Evolutionary conservation across 2,797 vertebrate genomes (phyloP).

Genomic region (Catamblyrhynchus diadema): DNA sequence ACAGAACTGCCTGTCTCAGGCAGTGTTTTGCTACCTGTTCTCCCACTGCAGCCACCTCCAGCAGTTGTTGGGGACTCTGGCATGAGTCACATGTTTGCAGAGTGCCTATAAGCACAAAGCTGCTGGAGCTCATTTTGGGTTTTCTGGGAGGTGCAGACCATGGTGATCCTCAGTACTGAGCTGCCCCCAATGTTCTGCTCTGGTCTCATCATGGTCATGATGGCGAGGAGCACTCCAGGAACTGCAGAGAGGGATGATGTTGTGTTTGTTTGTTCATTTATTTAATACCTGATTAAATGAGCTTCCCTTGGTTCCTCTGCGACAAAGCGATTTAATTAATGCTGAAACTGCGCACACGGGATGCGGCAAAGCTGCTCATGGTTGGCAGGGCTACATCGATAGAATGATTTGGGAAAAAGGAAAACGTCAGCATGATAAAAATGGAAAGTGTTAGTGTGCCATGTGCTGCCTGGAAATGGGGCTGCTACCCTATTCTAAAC

Average conservation of each 20-base stretch:
- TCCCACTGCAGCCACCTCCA: not conserved
- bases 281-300: not conserved
- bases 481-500: not conserved
- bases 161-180: no score
- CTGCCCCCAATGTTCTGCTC: not conserved
- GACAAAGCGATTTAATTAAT: not conserved
- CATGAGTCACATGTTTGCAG: not conserved
- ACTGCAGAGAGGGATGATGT: not conserved
- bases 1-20: not conserved
- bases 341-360: not conserved
- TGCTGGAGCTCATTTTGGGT: not conserved
- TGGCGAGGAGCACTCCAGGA: not conserved
- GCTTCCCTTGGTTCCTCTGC: not conserved
- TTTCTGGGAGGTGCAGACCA: not conserved
- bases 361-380: accelerated
- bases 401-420: not conserved
- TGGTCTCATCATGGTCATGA: accelerated
- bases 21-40: not conserved
- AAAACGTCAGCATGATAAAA: not conserved
- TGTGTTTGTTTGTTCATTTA: not conserved
- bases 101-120: no score
- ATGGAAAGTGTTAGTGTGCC: not conserved
- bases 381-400: not conserved
- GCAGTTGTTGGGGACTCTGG: not conserved
- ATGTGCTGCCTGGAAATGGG: not conserved